These are phyloP conservation scores for Cossypha niveicapilla DNA, from an alignment of 2,797 vertebrate species.

Conservation along the genomic window DNA sequence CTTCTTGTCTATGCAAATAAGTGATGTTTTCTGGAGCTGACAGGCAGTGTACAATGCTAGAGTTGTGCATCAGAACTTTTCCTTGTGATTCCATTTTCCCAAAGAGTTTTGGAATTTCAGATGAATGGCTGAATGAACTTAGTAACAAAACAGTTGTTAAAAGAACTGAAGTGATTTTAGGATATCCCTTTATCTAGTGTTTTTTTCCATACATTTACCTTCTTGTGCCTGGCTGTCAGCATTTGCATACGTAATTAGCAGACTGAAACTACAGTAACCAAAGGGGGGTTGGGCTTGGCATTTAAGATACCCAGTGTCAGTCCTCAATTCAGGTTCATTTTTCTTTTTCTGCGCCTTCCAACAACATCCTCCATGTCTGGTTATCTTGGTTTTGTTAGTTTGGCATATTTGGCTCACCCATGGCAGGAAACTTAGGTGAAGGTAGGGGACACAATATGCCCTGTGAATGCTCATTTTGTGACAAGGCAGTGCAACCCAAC, in stretches of 20 bases:
- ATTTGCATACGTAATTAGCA: neutral
- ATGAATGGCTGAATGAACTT: neutral
- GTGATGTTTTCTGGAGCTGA: neutral
- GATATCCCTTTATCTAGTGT: neutral
- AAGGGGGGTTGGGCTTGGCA: neutral
- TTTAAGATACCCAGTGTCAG: neutral
- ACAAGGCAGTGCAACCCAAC: conserved; percentile 67
- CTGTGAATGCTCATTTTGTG: conserved; percentile 39
- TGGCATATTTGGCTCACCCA: conserved; percentile 2
- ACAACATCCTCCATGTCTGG: conserved; percentile 40
- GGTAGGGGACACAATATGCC: neutral
- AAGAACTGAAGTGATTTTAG: neutral
- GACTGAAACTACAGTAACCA: neutral
- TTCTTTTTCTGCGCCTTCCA: conserved; percentile 50
- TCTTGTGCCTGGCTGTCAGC: neutral
- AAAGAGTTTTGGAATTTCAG: neutral
- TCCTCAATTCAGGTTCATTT: conserved; percentile 35
- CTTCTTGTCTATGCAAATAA: neutral
- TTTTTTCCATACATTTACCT: neutral
- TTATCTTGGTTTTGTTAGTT: conserved; percentile 40
- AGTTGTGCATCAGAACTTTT: neutral
- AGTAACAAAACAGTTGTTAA: neutral
- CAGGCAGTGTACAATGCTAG: neutral
- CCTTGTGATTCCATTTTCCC: neutral
- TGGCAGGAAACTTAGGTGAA: neutral